Evolutionary conservation across 2,888 invertebrate species (phyloP), one percentile per base, ranked within the genome.

Genomic region (Uloborus plumipes): DNA sequence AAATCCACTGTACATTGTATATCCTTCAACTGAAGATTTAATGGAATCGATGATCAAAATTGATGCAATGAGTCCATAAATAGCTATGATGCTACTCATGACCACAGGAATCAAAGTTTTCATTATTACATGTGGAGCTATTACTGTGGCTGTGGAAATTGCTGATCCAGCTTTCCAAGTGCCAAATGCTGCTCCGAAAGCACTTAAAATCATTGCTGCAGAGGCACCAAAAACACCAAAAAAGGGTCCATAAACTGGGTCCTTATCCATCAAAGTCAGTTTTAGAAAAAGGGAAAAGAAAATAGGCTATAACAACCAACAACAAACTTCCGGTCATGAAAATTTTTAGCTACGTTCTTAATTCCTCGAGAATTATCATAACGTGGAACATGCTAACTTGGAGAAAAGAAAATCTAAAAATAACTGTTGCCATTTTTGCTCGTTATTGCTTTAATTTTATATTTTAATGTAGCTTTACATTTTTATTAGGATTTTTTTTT

Each of bases 221-320:
- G 99, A 96, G 90, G 98, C 98, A 90, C 99, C 99, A 96, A 99
- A 98, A 89, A 98, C 97, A 90, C 99, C 99, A 91, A 99, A 99
- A 93, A 99, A 99, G 89, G 99, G 98, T 90, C 94, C 94, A 92
- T 99, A 99, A 90, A 96, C 92, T 88, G 97, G 97, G n/a, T 53
- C 18, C 16, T n/a, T 31, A 61, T 77, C 61, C 20, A 31, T 22
- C 20, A 61, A 11, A 39, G 39, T 11, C 39, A 39, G 9, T 2
- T 39, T 39, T 39, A 39, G 39, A 39, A 39, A 39, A 39, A 1
- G 7, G 7, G 7, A 39, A 39, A 39, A 39, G 39, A 11, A 39
- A 39, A 39, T 39, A n/a, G 39, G 39, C 39, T 39, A 39, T 6
- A 39, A 39, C 11, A n/a, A n/a, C n/a, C n/a, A n/a, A n/a, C n/a